Evolutionary conservation across 2,797 vertebrate genomes (phyloP).

Genomic region (Trachops cirrhosus): DNA sequence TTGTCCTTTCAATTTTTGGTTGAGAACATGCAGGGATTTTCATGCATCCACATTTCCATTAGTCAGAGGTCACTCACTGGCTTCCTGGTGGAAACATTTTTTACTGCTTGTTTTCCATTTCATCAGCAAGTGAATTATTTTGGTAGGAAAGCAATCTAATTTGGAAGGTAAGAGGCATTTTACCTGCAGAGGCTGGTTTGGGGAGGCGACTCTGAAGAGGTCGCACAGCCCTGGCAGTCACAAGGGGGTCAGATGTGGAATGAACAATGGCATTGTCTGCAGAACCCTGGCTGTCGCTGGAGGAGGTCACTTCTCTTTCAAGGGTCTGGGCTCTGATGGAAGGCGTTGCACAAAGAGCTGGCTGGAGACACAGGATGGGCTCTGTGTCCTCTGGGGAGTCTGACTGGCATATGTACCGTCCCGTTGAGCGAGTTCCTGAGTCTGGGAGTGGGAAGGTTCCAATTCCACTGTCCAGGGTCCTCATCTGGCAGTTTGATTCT

Average conservation of each 20-base stretch:
- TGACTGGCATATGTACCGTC: conserved; percentile 85
- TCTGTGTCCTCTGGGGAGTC: conserved; percentile 81
- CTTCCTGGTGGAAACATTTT: conserved; percentile 57
- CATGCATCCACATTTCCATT: conserved; percentile 56
- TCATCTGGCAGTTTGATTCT: conserved; percentile 94
- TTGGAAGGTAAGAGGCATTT: conserved; percentile 71
- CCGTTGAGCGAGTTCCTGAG: conserved; percentile 85
- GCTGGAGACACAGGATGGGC: conserved; percentile 73
- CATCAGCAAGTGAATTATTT: conserved; percentile 65
- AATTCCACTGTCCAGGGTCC: conserved; percentile 95
- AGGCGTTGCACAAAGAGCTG: conserved; percentile 71
- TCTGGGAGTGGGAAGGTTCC: conserved; percentile 94
- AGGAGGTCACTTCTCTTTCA: conserved; percentile 89
- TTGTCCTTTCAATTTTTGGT: conserved; percentile 35
- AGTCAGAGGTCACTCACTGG: conserved; percentile 61
- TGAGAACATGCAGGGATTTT: conserved; percentile 48
- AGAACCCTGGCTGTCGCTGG: conserved; percentile 78
- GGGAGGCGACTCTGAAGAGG: conserved; percentile 86
- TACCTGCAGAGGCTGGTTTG: conserved; percentile 87
- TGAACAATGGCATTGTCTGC: conserved; percentile 82
- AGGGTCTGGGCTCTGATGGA: conserved; percentile 85
- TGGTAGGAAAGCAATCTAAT: conserved; percentile 48
- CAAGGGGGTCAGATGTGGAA: conserved; percentile 86
- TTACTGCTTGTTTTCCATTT: conserved; percentile 60
- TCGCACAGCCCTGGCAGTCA: conserved; percentile 77